Evolutionary conservation across 92 coral and sea anemone species (phyloP).

Genomic region (Scolanthus callimorphus): DNA sequence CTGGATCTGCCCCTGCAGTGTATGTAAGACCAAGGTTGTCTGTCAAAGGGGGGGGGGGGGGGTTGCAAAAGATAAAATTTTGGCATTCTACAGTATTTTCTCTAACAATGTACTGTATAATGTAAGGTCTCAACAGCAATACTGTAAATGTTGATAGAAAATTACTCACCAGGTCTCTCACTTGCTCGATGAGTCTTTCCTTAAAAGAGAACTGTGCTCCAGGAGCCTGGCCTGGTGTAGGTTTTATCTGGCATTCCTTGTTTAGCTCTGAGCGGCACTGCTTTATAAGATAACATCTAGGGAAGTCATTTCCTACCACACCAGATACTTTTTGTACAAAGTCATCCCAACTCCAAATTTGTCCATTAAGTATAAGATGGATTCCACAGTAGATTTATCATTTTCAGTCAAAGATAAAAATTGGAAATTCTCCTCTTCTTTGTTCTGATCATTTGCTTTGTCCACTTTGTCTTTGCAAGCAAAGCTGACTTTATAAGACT

Average conservation of each 20-base stretch:
- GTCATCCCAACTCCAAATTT: slow-evolving; percentile 59
- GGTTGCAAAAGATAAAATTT: too few relatives aligned
- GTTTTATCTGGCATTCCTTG: slow-evolving; percentile 8
- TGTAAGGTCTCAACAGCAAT: too few relatives aligned
- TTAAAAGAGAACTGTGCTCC: slow-evolving; percentile 47
- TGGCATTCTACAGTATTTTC: too few relatives aligned
- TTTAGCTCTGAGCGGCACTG: slow-evolving; percentile 20
- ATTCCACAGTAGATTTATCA: slow-evolving; percentile 40
- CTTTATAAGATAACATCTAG: slow-evolving; percentile 37
- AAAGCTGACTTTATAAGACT: too few relatives aligned
- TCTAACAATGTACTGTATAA: too few relatives aligned
- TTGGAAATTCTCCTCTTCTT: too few relatives aligned
- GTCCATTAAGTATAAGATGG: slow-evolving; percentile 36
- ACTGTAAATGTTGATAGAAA: too few relatives aligned
- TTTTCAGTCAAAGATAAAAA: slow-evolving; percentile 29
- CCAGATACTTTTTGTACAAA: slow-evolving; percentile 47
- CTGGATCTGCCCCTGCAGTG: too few relatives aligned
- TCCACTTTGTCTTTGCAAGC: too few relatives aligned
- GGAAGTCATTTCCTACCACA: slow-evolving; percentile 40
- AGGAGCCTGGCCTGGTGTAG: slow-evolving; percentile 48
- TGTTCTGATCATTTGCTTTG: too few relatives aligned
- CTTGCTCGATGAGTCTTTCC: slow-evolving; percentile 18
- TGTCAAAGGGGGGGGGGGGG: too few relatives aligned
- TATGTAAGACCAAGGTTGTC: too few relatives aligned
- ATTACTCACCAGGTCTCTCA: slow-evolving; percentile 25